Evolutionary conservation across 2,113 vertebrate genomes (phyloP).

Genomic region (Murina feae): DNA sequence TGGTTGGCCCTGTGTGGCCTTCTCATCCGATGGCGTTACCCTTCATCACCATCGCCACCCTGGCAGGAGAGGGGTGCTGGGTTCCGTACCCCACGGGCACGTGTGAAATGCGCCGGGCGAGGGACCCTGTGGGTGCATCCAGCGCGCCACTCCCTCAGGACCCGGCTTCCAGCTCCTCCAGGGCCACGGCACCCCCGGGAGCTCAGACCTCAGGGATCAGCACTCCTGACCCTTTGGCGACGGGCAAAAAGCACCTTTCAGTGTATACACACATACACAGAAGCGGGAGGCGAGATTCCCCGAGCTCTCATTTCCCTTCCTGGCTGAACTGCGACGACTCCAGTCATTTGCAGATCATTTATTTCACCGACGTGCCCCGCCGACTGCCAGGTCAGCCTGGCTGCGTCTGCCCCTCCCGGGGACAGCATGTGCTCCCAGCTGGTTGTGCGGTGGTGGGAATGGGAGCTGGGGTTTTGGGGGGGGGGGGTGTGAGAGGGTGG

Average conservation of each 20-base stretch:
- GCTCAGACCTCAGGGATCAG: constrained; percentile 40
- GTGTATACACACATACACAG: not conserved
- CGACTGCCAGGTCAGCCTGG: not conserved
- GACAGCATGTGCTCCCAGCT: constrained; percentile 60
- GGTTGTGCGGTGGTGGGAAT: constrained; percentile 21
- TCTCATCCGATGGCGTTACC: not conserved
- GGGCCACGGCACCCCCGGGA: not conserved
- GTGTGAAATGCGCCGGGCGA: not conserved
- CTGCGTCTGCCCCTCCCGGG: constrained; percentile 1
- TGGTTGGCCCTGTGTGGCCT: not conserved
- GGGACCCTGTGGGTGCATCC: not conserved
- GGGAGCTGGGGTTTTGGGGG: not conserved
- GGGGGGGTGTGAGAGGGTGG: fast-evolving
- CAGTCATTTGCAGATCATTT: constrained; percentile 45
- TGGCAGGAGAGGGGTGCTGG: not conserved
- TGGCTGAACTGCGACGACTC: constrained; percentile 55
- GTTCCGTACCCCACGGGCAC: not conserved
- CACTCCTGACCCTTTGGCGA: constrained; percentile 37
- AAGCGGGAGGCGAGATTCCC: not conserved
- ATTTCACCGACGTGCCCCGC: not conserved
- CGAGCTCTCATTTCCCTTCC: constrained; percentile 51
- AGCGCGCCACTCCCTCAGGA: not conserved
- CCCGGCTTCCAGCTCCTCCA: not conserved
- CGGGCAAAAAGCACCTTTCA: constrained; percentile 50
- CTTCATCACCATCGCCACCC: not conserved